Evolutionary conservation across 1,140 invertebrate genomes (phyloP).

Genomic region (Pseudomyrmex cubaensis): DNA sequence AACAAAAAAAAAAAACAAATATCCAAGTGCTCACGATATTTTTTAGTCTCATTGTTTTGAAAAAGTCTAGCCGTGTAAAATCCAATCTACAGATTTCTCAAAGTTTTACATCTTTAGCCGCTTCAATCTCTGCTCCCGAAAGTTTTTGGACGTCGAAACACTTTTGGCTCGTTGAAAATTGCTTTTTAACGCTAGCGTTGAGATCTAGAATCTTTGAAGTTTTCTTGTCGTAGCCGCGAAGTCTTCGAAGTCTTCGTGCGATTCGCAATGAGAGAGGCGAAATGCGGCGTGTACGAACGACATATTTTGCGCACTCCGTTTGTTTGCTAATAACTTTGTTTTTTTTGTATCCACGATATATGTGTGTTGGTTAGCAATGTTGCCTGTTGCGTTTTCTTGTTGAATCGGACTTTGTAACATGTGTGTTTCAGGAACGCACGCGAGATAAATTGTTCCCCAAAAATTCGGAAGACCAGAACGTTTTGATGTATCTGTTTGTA

Average conservation of each 20-base stretch:
- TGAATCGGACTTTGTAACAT: background rate
- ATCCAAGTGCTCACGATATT: conserved; percentile 1
- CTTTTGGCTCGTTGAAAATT: conserved; percentile 14
- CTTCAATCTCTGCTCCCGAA: background rate
- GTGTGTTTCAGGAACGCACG: background rate
- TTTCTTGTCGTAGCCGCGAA: background rate
- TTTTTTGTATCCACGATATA: conserved; percentile 32
- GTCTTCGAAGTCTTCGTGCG: background rate
- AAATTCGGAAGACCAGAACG: background rate
- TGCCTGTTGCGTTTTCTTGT: conserved; percentile 24
- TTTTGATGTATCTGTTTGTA: background rate
- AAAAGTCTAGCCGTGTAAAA: background rate
- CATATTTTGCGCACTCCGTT: conserved; percentile 20
- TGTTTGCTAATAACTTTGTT: conserved; percentile 23
- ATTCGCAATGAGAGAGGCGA: background rate
- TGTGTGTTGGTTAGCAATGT: conserved; percentile 10
- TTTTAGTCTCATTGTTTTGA: conserved; percentile 4
- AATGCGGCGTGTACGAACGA: background rate
- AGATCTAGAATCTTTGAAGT: conserved; percentile 10
- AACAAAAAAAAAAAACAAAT: background rate
- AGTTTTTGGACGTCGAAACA: conserved; percentile 34
- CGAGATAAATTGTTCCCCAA: background rate
- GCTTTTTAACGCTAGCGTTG: background rate
- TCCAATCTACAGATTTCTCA: background rate
- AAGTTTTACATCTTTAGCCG: background rate